These are phyloP conservation scores for Takifugu bimaculatus DNA, from an alignment of 2,113 vertebrate genomes.

Conservation along the genomic window DNA sequence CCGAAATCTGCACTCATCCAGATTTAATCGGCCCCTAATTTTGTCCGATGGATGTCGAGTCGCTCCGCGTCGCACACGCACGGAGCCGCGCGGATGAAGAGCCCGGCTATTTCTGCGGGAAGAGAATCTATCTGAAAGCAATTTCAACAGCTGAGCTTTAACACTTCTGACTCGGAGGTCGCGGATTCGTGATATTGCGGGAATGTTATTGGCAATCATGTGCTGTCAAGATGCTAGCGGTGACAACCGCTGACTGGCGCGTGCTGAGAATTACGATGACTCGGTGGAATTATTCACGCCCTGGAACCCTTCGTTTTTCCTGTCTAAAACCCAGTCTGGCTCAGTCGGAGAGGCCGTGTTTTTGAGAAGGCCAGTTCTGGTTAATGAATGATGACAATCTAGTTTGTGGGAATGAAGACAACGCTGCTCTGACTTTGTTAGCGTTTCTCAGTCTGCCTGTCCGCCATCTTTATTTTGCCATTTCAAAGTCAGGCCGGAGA, in stretches of 20 bases:
- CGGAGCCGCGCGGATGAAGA: background rate
- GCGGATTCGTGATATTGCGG: background rate
- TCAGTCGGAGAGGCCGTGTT: conserved; percentile 31
- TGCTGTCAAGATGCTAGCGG: background rate
- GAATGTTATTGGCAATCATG: background rate
- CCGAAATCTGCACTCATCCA: too few relatives aligned
- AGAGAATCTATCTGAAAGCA: background rate
- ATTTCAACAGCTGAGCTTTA: background rate
- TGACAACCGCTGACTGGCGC: background rate
- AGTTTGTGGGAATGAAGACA: conserved; percentile 1
- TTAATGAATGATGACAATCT: conserved; percentile 34
- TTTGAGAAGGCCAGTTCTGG: conserved; percentile 34
- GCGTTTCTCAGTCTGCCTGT: conserved; percentile 7
- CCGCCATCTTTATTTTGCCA: too few relatives aligned
- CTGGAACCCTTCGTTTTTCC: conserved; percentile 9
- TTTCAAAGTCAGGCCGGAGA: too few relatives aligned
- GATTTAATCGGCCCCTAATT: too few relatives aligned
- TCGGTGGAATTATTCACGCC: conserved; percentile 11
- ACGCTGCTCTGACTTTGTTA: conserved; percentile 18
- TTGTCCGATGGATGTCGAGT: too few relatives aligned
- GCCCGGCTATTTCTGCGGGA: background rate
- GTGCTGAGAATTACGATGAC: background rate
- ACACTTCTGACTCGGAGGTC: background rate
- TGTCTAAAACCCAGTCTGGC: conserved; percentile 13
- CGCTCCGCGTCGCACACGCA: background rate